Base-by-base conservation (phyloP, 2,113 vertebrate species). In the Rynchops niger region DNA sequence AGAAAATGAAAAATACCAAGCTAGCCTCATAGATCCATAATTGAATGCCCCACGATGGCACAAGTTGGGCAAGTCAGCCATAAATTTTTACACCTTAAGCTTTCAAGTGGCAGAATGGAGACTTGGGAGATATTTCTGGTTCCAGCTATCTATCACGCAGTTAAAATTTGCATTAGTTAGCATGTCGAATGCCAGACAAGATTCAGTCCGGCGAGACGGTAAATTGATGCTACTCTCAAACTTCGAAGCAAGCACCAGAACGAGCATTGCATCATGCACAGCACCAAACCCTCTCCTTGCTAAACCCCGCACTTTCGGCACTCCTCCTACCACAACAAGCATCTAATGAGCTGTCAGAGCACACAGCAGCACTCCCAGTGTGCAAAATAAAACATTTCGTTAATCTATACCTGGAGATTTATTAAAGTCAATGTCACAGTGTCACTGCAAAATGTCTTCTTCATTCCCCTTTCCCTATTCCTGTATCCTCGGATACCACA, bases 1-100 rank as follows among this genome's bases (percentile, higher is more conserved):
- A 93, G 86, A 84, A 98, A 97, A 96, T 96, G 90, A 97, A 97
- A 97, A 97, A 88, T 45, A 90, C n/a, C 3, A 3, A 95, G 69
- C 66, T 90, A 94, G 79, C 49, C 70, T 97, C 97, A 91, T 67
- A 92, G 83, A 71, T 95, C 81, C 52, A 6, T 79, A 96, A 95
- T 40, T 27, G 71, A 96, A 94, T 65, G 84, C 61, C 92, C 84
- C 73, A 94, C 3, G 9, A 87, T 74, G 67, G 88, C 91, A 79
- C 66, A 63, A 78, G 88, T n/a, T 93, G 88, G 73, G 67, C 76
- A 67, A 90, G 79, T 76, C 81, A 65, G 80, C 56, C 77, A 72
- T 96, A 97, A 97, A 96, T 96, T 96, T 86, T 95, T 90, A 80
- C 19, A 82, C 93, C 65, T 96, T 88, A 93, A 80, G 49, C 30